Evolutionary conservation across 2,113 vertebrate genomes (phyloP).

Genomic region (Poeciliopsis occidentalis): DNA sequence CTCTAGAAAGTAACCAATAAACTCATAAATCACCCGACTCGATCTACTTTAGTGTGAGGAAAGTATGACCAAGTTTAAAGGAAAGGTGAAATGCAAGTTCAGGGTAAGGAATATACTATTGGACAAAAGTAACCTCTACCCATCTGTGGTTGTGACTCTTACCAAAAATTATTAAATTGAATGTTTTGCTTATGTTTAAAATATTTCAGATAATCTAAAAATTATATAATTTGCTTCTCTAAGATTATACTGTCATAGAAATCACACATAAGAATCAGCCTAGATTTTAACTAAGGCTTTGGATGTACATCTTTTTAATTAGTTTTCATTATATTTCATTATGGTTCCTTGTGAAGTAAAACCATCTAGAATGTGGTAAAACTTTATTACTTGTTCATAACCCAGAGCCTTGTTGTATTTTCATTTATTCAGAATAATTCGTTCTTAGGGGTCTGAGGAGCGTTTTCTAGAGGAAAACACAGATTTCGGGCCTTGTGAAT

Average conservation of each 20-base stretch:
- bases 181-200: background rate
- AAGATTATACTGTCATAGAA: background rate
- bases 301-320: background rate
- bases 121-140: background rate
- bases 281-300: background rate
- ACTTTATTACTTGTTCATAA: too few species aligned
- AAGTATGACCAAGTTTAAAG: too few species aligned
- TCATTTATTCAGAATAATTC: background rate
- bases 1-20: too few species aligned
- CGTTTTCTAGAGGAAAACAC: background rate
- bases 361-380: background rate
- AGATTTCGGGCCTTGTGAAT: background rate
- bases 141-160: background rate
- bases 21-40: too few species aligned
- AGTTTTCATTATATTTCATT: too few species aligned
- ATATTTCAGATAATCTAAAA: background rate
- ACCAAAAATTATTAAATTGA: background rate
- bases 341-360: background rate
- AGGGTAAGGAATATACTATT: background rate
- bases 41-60: too few species aligned
- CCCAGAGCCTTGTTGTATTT: background rate
- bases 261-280: background rate
- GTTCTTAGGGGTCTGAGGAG: background rate
- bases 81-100: background rate
- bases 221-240: background rate